Conservation (phyloP, 2,797 vertebrate genomes). For the Graptemys geographica region DNA sequence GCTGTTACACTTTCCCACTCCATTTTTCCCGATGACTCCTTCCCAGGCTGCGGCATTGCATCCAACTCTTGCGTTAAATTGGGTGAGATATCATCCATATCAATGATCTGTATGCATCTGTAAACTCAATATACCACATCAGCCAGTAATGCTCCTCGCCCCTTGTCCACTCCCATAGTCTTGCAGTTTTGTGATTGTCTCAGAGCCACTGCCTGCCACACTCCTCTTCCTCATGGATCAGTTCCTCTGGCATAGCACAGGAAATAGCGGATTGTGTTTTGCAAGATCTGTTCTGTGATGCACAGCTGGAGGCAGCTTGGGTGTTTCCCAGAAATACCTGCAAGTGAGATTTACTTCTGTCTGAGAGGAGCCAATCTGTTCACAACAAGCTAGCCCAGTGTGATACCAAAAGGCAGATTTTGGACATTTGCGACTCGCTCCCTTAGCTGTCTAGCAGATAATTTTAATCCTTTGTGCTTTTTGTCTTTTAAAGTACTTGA, state of each 20-base stretch:
- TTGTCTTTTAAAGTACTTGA: not conserved
- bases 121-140: not conserved
- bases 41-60: too few relatives aligned
- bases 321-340: not conserved
- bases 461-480: not conserved
- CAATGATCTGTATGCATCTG: not conserved
- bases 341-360: not conserved
- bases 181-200: conserved; percentile 1
- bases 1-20: too few relatives aligned
- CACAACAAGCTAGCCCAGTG: not conserved
- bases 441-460: not conserved
- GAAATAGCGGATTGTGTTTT: not conserved
- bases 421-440: not conserved
- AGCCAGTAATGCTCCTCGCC: not conserved
- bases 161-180: not conserved
- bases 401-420: not conserved
- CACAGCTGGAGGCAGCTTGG: not conserved
- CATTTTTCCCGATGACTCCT: too few relatives aligned
- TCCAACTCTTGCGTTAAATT: too few relatives aligned
- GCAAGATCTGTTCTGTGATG: not conserved
- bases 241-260: conserved; percentile 20
- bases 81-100: not conserved
- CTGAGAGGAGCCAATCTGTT: not conserved
- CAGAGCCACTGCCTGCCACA: accelerated
- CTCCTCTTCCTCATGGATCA: not conserved